Conservation (phyloP, 1,140 invertebrate species). For the Drosophila nannoptera region DNA sequence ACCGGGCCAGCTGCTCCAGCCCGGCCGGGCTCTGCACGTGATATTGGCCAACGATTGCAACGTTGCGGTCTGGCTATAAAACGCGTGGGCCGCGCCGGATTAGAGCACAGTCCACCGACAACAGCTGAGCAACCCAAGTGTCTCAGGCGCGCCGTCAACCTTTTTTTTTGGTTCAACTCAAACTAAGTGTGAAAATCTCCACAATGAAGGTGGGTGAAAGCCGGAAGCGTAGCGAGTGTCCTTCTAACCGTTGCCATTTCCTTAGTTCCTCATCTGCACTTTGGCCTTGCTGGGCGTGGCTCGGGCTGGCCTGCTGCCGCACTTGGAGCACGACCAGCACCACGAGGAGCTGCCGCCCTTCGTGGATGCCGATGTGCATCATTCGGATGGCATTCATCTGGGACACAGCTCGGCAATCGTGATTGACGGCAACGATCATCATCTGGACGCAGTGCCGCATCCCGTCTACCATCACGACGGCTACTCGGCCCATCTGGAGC, state of each 20-base stretch:
- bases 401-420: conserved; percentile 65
- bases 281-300: conserved; percentile 63
- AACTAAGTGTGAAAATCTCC: conserved; percentile 71
- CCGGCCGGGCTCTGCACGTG: conserved; percentile 33
- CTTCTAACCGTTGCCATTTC: neutral
- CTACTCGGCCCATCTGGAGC: conserved; percentile 39
- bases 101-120: conserved; percentile 60
- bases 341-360: conserved; percentile 54
- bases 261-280: conserved; percentile 67
- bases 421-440: conserved; percentile 50
- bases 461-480: conserved; percentile 65
- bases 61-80: conserved; percentile 59
- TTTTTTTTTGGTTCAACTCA: conserved; percentile 61
- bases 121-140: conserved; percentile 47
- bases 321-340: conserved; percentile 52
- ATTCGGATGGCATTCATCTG: conserved; percentile 62
- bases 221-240: neutral
- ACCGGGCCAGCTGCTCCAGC: conserved; percentile 3
- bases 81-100: conserved; percentile 30
- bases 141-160: conserved; percentile 36
- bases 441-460: conserved; percentile 48
- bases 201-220: conserved; percentile 64
- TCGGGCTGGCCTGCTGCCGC: conserved; percentile 67
- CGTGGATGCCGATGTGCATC: conserved; percentile 62
- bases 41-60: conserved; percentile 44